Evolutionary conservation across 2,797 vertebrate genomes (phyloP).

Genomic region (Rhinoraja longicauda): DNA sequence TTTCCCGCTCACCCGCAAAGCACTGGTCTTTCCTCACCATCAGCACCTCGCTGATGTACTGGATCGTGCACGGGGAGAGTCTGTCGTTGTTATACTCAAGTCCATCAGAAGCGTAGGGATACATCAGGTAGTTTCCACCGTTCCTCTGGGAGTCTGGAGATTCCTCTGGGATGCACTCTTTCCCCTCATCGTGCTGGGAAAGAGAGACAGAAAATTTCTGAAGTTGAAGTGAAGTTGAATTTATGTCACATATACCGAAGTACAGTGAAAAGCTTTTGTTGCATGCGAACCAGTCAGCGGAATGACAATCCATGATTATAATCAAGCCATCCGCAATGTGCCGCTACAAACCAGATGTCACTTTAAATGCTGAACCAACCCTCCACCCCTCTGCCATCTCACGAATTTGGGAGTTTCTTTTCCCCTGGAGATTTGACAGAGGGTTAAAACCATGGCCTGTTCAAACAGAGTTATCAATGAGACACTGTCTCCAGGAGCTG

Average conservation of each 20-base stretch:
- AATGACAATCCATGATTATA: no score
- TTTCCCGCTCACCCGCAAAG: constrained; percentile 63
- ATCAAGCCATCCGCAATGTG: no score
- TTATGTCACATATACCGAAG: no score
- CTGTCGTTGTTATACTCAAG: constrained; percentile 69
- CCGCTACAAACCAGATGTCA: neutral
- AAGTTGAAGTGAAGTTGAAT: no score
- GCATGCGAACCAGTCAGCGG: no score
- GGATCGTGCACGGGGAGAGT: constrained; percentile 66
- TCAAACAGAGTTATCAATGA: no score
- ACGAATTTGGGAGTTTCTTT: neutral
- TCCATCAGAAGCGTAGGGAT: constrained; percentile 60
- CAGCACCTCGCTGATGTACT: constrained; percentile 56
- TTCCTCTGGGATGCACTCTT: constrained; percentile 57
- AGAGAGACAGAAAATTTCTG: neutral
- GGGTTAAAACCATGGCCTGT: neutral
- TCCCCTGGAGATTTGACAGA: neutral
- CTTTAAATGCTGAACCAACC: neutral
- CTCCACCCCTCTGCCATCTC: neutral
- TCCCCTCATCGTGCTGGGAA: constrained; percentile 65
- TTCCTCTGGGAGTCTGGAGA: constrained; percentile 47
- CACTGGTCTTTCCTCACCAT: constrained; percentile 67
- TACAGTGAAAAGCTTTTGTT: no score
- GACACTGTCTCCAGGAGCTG: no score
- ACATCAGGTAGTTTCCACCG: constrained; percentile 71